Conservation (phyloP, 2,797 vertebrate genomes). For the Manis crassicaudata region DNA sequence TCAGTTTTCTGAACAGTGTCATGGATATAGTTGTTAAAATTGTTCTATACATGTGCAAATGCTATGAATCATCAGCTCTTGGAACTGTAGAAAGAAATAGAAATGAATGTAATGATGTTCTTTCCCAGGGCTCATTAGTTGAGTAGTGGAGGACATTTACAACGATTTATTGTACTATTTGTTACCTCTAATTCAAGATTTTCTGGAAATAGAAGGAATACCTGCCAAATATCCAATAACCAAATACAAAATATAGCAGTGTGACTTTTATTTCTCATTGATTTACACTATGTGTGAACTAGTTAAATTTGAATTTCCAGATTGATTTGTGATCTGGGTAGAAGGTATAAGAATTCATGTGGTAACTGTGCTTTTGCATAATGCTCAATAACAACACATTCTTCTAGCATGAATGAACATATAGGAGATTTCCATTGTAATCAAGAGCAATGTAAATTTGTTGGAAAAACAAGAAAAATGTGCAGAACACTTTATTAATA, state of each 20-base stretch:
- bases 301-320: conserved; percentile 31
- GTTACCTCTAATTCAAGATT: background rate
- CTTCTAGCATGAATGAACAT: background rate
- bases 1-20: background rate
- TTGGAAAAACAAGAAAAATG: conserved; percentile 7
- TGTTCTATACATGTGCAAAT: background rate
- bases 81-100: background rate
- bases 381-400: background rate
- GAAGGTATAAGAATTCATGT: background rate
- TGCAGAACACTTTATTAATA: background rate
- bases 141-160: background rate
- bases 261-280: conserved; percentile 34
- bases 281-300: conserved; percentile 4
- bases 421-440: conserved; percentile 14
- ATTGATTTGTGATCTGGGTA: background rate
- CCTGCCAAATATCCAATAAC: conserved; percentile 26
- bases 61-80: background rate
- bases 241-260: background rate
- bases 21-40: conserved; percentile 33
- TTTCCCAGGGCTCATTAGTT: background rate
- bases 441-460: background rate
- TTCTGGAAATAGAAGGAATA: conserved; percentile 22
- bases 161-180: background rate
- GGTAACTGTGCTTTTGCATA: background rate
- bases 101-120: background rate